Conservation (phyloP, 2,888 invertebrate species). For the Hyles lineata region DNA sequence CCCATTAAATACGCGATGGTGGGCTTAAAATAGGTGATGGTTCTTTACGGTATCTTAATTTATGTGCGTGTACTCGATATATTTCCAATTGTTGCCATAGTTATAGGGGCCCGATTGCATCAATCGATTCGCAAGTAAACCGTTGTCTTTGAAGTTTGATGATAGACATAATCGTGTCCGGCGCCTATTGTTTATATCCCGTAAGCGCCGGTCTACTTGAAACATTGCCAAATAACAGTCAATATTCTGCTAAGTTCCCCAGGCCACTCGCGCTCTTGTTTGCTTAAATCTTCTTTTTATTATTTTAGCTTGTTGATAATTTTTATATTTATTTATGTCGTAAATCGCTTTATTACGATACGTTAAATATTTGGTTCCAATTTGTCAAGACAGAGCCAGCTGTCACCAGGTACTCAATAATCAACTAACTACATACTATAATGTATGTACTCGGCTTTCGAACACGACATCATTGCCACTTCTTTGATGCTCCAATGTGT, state of each 20-base stretch:
- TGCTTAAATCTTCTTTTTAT: slow-evolving; percentile 26
- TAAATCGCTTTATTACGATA: slow-evolving; percentile 41
- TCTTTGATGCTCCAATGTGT: not conserved
- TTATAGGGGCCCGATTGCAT: not conserved
- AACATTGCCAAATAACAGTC: slow-evolving; percentile 44
- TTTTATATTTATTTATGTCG: slow-evolving; percentile 45
- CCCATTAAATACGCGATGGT: not conserved
- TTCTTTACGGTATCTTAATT: not conserved
- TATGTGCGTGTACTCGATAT: not conserved
- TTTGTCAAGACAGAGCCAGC: slow-evolving; percentile 34
- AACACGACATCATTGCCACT: slow-evolving; percentile 20
- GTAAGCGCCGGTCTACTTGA: slow-evolving; percentile 37
- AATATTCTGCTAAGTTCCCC: slow-evolving; percentile 33
- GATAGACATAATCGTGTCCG: slow-evolving; percentile 28
- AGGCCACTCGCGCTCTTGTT: slow-evolving; percentile 26
- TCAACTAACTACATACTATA: not conserved
- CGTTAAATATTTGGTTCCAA: slow-evolving; percentile 29
- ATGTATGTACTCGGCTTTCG: not conserved
- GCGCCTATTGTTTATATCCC: slow-evolving; percentile 32
- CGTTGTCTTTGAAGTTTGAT: slow-evolving; percentile 26
- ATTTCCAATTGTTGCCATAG: not conserved
- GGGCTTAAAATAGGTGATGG: not conserved
- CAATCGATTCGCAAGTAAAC: not conserved
- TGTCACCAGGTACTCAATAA: slow-evolving; percentile 27
- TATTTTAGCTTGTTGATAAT: slow-evolving; percentile 31